Evolutionary conservation across 1,140 invertebrate species (phyloP), one percentile per base, ranked within the genome.

Genomic region (Neoseiulus cucumeris): DNA sequence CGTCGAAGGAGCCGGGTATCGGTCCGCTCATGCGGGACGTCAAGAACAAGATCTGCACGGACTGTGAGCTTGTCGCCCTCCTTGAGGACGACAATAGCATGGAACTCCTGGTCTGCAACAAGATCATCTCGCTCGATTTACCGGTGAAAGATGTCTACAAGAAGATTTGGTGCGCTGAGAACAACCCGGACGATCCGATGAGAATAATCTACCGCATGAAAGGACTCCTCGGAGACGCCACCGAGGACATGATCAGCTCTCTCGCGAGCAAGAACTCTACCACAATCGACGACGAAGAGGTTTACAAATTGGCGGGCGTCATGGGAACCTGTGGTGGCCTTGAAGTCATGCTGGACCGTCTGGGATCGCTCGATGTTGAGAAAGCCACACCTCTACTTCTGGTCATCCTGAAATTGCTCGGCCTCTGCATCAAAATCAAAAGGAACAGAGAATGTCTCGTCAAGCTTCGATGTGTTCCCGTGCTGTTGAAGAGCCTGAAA

Each of bases 161-260:
- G 42, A 71, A 71, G 30, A 69, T 73, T 41, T 95, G 91, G 90
- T 78, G 91, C 7, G 81, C 85, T 9, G 87, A 89, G 68, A 71
- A 70, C 44, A 86, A 86, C 41, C 86, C 55, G 41, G 64, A 84
- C 5, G 87, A 91, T 66, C 84, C 85, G 42, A 98, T 98, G 94
- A 82, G 91, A n/a, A 86, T 98, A 7, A 86, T 98, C n/a, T 98
- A 98, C 76, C 83, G 94, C 55, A 97, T 98, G 91, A 80, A 93
- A 68, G 94, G 94, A 2, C 76, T 98, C 25, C 81, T 97, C 5
- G 94, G 94, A 9, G 94, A 98, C 78, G 93, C 94, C 1, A 98
- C 94, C 0, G 94, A 97, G 74, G 93, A 97, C 76, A 97, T 98
- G 77, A 89, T 98, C 14, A 93, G 97, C 77, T 91, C 87, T 2